A percentile compares a stretch with the other conserved stretches of the same genome.
Evolutionary conservation across 2,797 vertebrate species (phyloP).

Genomic region (Hippopotamyrus pictus): DNA sequence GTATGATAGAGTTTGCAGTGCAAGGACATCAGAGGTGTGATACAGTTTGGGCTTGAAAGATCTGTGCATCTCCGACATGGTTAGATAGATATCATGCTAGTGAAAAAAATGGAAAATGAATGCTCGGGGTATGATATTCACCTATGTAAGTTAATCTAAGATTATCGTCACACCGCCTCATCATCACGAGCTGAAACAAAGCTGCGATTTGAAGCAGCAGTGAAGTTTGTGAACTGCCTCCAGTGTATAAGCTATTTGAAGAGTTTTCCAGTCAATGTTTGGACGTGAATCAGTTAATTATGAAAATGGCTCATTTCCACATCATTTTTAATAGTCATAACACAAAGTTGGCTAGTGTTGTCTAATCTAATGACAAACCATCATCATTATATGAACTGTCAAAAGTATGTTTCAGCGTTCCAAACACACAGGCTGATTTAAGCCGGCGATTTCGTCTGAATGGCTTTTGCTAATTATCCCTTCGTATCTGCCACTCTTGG

Average conservation of each 20-base stretch:
- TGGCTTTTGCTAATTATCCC: conserved; percentile 1
- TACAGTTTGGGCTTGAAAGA: neutral
- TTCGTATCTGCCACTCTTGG: neutral
- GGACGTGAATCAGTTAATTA: neutral
- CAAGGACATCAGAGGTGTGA: neutral
- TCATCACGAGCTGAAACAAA: neutral
- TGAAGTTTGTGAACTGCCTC: neutral
- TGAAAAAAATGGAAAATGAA: neutral
- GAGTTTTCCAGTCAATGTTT: neutral
- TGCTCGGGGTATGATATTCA: neutral
- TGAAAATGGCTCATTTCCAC: neutral
- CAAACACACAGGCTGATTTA: neutral
- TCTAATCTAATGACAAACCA: neutral
- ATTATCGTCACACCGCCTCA: neutral
- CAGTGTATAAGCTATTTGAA: neutral
- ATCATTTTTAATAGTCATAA: neutral
- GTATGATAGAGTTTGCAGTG: neutral
- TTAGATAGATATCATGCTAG: neutral
- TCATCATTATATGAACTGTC: neutral
- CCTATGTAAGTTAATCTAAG: neutral
- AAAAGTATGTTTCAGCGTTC: neutral
- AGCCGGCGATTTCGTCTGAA: neutral
- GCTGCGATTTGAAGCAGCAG: neutral
- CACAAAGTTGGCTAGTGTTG: neutral
- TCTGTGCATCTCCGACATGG: neutral